A percentile compares a stretch with the other conserved stretches of the same genome.
Evolutionary conservation across 2,113 vertebrate species (phyloP).

Genomic region (Cyphomyrus discorhynchus): DNA sequence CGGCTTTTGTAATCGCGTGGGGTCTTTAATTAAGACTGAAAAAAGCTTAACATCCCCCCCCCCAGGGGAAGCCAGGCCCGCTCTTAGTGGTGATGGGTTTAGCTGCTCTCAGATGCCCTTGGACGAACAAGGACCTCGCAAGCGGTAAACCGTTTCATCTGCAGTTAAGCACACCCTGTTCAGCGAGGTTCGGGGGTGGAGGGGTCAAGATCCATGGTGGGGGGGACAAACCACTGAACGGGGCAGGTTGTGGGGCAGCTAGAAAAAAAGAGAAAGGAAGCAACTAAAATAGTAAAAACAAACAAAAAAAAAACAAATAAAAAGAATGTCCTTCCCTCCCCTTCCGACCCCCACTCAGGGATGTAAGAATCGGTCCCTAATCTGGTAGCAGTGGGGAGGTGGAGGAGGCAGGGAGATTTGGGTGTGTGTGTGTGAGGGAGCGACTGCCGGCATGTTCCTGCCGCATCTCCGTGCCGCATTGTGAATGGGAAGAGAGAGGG

Average conservation of each 20-base stretch:
- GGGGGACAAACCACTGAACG: not conserved
- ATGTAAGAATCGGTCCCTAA: not conserved
- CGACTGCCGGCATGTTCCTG: not conserved
- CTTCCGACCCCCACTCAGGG: not conserved
- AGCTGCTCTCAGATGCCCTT: not conserved
- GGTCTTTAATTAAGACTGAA: conserved; percentile 1
- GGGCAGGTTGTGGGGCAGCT: not conserved
- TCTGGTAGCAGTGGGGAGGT: not conserved
- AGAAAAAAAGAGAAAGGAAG: not conserved
- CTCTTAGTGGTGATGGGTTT: not conserved
- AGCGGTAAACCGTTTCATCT: not conserved
- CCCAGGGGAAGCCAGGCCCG: not conserved
- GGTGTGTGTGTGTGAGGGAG: not conserved
- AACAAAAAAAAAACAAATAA: not conserved
- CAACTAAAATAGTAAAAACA: not conserved
- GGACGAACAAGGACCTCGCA: not conserved
- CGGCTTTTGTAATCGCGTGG: not conserved
- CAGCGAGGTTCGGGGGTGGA: not conserved
- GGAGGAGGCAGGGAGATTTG: not conserved
- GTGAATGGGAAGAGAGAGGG: not conserved
- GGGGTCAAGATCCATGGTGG: not conserved
- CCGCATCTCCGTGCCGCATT: conserved; percentile 12
- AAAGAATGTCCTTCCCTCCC: not conserved
- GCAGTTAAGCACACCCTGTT: not conserved
- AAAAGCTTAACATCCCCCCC: not conserved